Base-by-base conservation (phyloP, 1,140 invertebrate species). In the Drosophila kohkoa region DNA sequence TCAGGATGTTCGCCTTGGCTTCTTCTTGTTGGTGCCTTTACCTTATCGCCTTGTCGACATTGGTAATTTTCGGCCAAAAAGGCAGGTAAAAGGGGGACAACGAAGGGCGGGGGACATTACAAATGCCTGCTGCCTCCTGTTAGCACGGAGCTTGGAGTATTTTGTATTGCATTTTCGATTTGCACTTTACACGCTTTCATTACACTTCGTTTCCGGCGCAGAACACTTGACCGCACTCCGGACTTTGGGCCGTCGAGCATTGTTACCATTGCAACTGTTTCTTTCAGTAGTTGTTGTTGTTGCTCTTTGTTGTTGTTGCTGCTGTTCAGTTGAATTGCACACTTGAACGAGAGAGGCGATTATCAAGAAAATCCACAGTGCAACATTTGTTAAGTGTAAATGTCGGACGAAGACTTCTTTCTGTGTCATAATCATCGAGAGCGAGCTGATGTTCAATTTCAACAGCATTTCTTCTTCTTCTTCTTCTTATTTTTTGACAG, bases 151-250 rank as follows among this genome's bases (percentile, higher is more conserved):
- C 20, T 25, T 25, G 20, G 13, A 62, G 77, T 73, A 82, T 83
- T 82, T 87, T 87, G 83, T 87, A 87, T 87, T 87, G 77, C 83
- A 78, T 87, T 87, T 87, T 87, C 83, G 83, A 87, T 87, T 89
- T 87, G 83, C 83, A 87, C 83, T 87, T 87, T 89, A 88, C 83
- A 87, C 83, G 83, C 85, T 87, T 89, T 87, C 83, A 87, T 87
- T 87, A 88, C 83, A 89, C 81, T 89, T 87, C 85, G 85, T 85
- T 89, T 88, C 85, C 85, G 85, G 76, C 57, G 85, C 70, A 51
- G 43, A 66, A 66, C 68, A 72, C 69, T 72, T 72, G 68, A 71
- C 67, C 73, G 52, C 60, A 41, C 49, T 41, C 13, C 25, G 7
- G n/a, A 48, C 8, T 25, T 25, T 25, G 20, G 43, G 49, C 76